Conservation (phyloP, 2,797 vertebrate genomes). For the Acropternis orthonyx region DNA sequence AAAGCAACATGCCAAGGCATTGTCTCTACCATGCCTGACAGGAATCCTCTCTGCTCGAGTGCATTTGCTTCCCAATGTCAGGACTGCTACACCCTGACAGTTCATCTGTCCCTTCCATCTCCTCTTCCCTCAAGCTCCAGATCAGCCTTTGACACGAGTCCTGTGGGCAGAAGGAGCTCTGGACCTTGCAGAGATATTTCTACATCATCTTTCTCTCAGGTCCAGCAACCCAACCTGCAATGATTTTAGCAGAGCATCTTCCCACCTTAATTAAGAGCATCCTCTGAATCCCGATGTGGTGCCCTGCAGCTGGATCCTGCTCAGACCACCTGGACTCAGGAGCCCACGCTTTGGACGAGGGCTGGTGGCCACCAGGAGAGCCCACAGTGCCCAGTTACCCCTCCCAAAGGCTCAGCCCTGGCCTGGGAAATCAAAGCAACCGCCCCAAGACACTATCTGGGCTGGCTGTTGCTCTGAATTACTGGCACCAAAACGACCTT, state of each 20-base stretch:
- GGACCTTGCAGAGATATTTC: neutral
- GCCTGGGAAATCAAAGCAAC: neutral
- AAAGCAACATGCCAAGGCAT: fast-evolving
- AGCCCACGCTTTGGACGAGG: neutral
- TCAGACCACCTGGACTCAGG: neutral
- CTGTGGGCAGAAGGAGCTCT: neutral
- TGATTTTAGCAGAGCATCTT: neutral
- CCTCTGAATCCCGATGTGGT: fast-evolving
- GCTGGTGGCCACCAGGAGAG: neutral
- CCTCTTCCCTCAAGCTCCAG: neutral
- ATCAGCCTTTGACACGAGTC: neutral
- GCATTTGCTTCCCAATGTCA: neutral
- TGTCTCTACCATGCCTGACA: neutral
- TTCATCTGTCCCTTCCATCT: neutral
- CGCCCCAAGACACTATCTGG: fast-evolving
- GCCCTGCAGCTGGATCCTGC: neutral
- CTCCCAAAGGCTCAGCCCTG: neutral
- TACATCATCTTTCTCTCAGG: fast-evolving
- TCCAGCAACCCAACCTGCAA: neutral
- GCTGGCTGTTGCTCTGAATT: neutral
- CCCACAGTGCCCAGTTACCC: neutral
- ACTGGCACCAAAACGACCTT: fast-evolving
- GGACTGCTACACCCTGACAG: too few species aligned
- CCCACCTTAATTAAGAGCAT: neutral
- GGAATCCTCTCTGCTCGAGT: neutral